Evolutionary conservation across 2,888 invertebrate genomes (phyloP), one percentile per base, ranked within the genome.

Genomic region (Amphipoea oculea): DNA sequence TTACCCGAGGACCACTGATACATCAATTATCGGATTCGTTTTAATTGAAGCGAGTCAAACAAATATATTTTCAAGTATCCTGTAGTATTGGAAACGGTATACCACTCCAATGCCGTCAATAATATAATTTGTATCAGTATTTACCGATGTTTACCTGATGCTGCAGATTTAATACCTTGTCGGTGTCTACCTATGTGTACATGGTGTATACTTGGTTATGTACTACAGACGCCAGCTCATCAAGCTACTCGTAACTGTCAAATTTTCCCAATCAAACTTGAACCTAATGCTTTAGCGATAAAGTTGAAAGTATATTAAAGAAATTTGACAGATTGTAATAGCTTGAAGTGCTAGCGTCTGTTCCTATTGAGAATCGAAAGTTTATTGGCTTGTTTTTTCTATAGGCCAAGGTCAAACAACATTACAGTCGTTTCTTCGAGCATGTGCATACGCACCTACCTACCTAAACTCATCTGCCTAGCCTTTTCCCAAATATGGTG

Each of bases 21-120:
- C 62, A 68, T 57, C 63, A 76, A 83, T 83, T 83, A 83, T n/a
- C 72, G 45, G 51, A 54, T 79, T 63, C n/a, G 42, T 80, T 69
- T 77, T 74, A 83, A 76, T 76, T 66, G 48, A 62, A 82, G 36
- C 60, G 70, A 66, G 42, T 83, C 66, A 79, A 76, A 79, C 62
- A 82, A 82, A 75, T 82, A 67, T 36, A 75, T 67, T 81, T 23
- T 68, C 48, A 72, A 79, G 78, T 75, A 70, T 51, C 12, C 23
- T 57, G 62, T 36, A 68, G 9, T 48, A 79, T 86, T 76, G 79
- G 63, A 73, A 77, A 76, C 29, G 14, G 23, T 23, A 54, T 67
- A 9, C 60, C 60, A 42, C 62, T 40, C 40, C 1, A 1, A 60
- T 54, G 29, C 42, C 29, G n/a, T 57, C 66, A 73, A 63, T 78